Conservation (phyloP, 1,140 invertebrate species). For the Trachymyrmex cornetzi region DNA sequence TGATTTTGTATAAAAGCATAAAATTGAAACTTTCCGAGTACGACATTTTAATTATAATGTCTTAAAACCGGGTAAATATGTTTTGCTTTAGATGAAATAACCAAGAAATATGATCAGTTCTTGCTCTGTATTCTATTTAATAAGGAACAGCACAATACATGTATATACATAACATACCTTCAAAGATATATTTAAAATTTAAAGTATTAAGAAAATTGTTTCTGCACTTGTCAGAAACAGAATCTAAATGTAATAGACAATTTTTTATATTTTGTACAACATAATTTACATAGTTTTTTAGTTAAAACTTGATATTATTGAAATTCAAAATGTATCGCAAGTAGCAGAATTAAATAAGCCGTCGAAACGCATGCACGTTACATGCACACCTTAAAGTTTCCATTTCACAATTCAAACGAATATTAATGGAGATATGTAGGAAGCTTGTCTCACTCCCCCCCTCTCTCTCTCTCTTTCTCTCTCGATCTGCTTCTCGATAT, state of each 20-base stretch:
- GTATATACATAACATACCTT: no score
- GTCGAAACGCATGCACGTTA: not conserved
- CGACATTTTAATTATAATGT: not conserved
- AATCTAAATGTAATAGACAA: not conserved
- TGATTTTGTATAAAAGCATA: not conserved
- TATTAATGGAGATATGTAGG: slow-evolving; percentile 58
- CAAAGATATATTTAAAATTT: not conserved
- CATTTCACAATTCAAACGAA: slow-evolving; percentile 60
- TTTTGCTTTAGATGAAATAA: not conserved
- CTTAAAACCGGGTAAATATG: not conserved
- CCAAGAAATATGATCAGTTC: not conserved
- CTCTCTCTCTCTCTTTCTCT: not conserved
- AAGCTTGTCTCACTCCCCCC: not conserved
- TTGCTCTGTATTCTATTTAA: not conserved
- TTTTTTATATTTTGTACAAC: not conserved
- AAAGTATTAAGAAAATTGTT: not conserved
- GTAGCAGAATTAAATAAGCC: not conserved
- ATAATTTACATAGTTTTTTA: slow-evolving; percentile 4
- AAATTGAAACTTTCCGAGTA: not conserved
- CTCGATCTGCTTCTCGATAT: slow-evolving; percentile 31
- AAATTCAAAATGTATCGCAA: slow-evolving; percentile 4
- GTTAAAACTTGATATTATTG: slow-evolving; percentile 5
- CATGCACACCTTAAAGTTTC: slow-evolving; percentile 29
- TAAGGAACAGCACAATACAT: not conserved
- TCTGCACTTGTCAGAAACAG: not conserved